Evolutionary conservation across 1,140 invertebrate genomes (phyloP), one percentile per base, ranked within the genome.

Genomic region (Solenopsis invicta): DNA sequence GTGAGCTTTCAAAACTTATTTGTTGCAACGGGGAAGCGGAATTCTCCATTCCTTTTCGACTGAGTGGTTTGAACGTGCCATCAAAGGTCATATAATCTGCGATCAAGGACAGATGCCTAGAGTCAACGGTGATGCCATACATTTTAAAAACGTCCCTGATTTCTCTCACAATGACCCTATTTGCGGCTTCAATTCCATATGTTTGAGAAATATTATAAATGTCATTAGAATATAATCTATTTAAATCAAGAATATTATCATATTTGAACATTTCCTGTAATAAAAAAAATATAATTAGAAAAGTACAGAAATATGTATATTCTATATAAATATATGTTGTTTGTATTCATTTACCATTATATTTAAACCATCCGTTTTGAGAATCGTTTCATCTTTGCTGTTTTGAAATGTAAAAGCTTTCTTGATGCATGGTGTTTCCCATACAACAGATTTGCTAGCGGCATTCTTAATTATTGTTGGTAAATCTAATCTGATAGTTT

Each of bases 61-160:
- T 99, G 93, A 99, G 97, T 0, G 99, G 98, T 92, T 97, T 97
- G 92, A 98, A 99, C 12, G 95, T 96, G 0, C 99, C 99, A 93
- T 98, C 97, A 91, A 97, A 99, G 0, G 99, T 99, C 99, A 99
- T 99, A 93, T 99, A 99, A 95, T 99, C 99, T 0, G 99, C 98
- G 78, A 99, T 97, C 0, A 99, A 95, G 0, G 97, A 97, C 85
- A 99, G 96, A 97, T 99, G 99, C 54, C 99, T 96, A 4, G 98
- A 97, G 96, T 99, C 98, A 0, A 99, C 99, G 21, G 97, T 97
- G 92, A 99, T 99, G 34, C 99, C 99, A 93, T 99, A 99, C 4
- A 98, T 98, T 91, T 97, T 97, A 94, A 99, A 99, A 18, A 99
- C 99, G 93, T 98, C 98, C 93, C 97, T 97, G 50, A 99, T 97